Percentiles rank a stretch among this genome's conserved stretches.
Evolutionary conservation across 2,797 vertebrate species (phyloP).

Genomic region (Enteromius argenteus): DNA sequence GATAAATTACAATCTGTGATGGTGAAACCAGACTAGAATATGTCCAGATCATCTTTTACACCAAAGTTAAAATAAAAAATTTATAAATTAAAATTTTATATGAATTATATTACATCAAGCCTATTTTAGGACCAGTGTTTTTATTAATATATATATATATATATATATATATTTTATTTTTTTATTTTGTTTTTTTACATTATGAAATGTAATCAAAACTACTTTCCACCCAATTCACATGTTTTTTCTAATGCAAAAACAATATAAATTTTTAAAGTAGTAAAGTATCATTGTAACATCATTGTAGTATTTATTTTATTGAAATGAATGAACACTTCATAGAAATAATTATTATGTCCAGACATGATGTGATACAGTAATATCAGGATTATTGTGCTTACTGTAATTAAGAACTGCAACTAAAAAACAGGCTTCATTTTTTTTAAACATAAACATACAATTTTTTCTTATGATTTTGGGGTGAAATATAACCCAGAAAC

Average conservation of each 20-base stretch:
- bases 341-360: background rate
- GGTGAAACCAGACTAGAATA: background rate
- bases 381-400: too few relatives aligned
- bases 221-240: background rate
- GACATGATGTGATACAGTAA: background rate
- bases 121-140: background rate
- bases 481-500: constrained; percentile 3
- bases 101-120: constrained; percentile 9
- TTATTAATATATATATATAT: too few relatives aligned
- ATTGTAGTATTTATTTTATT: background rate
- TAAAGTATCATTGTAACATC: background rate
- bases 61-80: background rate
- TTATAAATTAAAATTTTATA: background rate
- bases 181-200: too few relatives aligned
- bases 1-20: background rate
- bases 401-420: background rate
- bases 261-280: too few relatives aligned
- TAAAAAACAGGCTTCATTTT: background rate
- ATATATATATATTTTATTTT: too few relatives aligned
- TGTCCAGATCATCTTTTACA: background rate
- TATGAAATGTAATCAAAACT: background rate
- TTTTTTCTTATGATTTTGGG: background rate
- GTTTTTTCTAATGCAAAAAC: background rate
- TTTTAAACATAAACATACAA: background rate
- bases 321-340: background rate